Base-by-base conservation (phyloP, 2,113 vertebrate species). In the Cottus gobio region DNA sequence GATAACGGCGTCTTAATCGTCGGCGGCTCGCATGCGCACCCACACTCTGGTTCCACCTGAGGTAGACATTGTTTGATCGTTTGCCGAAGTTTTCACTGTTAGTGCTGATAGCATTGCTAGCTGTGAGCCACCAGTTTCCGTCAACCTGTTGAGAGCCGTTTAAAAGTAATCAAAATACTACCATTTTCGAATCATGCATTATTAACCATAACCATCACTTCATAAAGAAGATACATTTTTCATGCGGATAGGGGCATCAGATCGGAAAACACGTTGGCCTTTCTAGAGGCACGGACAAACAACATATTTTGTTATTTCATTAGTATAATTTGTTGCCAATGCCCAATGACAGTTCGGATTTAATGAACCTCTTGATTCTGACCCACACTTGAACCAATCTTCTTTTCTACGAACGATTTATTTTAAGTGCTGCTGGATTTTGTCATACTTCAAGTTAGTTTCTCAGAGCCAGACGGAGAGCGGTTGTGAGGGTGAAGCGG, bases 401-500 rank as follows among this genome's bases (percentile, higher is more conserved):
- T 71, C 46, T 18, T 26, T 62, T 18, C 8, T 57, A 36, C 61
- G 36, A 62, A 37, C 57, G 30, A 71, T 70, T 5, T 22, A 9
- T 44, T 56, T 67, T 16, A 30, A 26, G 1, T 42, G 13, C 34
- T 10, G 6, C 44, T 62, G 24, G 26, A 66, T 44, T 61, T 69
- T n/a, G 4, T 69, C 24, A 16, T 13, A 42, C 36, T 74, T 39
- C 1, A 60, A 50, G n/a, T 69, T 64, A 64, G 31, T 77, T 75
- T 82, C 31, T 71, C 31, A 20, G 50, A 75, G 66, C 9, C 46
- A 80, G 62, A 58, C 30, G 31, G 20, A 50, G 52, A 69, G 58
- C 22, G 8, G 44, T 83, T 70, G 71, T 64, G 56, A 82, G 62
- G 79, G 22, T 10, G 28, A 22, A 72, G 28, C 75, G n/a, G 64